phyloP scores from a whole-genome alignment of 2,797 vertebrate genomes.

The Galagoides demidoff region DNA sequence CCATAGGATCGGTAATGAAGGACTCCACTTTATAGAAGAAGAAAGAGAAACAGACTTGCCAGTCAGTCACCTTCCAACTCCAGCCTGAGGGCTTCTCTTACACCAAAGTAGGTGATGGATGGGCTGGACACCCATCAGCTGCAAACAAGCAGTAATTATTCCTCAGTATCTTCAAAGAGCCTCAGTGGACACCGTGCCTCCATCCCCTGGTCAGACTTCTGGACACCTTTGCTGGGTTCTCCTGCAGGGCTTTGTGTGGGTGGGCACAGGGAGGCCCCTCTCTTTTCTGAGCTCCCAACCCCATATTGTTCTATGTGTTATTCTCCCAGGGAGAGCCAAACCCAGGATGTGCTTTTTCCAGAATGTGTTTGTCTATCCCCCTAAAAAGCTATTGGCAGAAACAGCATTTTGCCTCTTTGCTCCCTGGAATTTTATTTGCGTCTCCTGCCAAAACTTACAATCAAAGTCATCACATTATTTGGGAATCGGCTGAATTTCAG shows the following conservation, averaged over 20 bases:
- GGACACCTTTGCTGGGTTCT: accelerated
- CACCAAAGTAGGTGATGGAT: too few relatives aligned
- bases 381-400: background rate
- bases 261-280: background rate
- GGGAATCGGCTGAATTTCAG: background rate
- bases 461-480: background rate
- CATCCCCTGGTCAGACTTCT: background rate
- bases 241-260: accelerated
- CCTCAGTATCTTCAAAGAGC: background rate
- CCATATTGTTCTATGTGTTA: background rate
- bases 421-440: background rate
- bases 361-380: background rate
- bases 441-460: background rate
- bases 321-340: background rate
- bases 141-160: background rate
- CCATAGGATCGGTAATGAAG: background rate
- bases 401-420: background rate
- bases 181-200: accelerated
- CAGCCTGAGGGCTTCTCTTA: background rate
- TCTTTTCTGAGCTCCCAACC: too few relatives aligned
- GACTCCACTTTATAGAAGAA: background rate
- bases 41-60: background rate
- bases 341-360: background rate
- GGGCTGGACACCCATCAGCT: background rate
- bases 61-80: background rate